A percentile compares a stretch with the other conserved stretches of the same genome.
These are phyloP conservation scores for Oryctes rhinoceros DNA, from an alignment of 1,140 invertebrate species.

Conservation along the genomic window DNA sequence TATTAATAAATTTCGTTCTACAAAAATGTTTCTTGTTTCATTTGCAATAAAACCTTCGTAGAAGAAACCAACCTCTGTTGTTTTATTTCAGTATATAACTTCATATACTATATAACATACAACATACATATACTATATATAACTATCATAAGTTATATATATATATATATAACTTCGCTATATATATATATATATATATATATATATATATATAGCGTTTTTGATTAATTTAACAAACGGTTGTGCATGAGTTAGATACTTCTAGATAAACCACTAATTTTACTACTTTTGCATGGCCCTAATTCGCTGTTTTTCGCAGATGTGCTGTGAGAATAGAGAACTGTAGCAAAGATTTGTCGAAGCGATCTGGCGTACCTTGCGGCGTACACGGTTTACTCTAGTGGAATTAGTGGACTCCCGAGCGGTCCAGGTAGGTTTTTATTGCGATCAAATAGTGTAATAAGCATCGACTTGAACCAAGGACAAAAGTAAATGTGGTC, in stretches of 20 bases:
- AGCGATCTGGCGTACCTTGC: neutral
- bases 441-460: neutral
- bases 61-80: constrained; percentile 49
- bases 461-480: neutral
- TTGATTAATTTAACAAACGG: too few relatives aligned
- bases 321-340: neutral
- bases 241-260: too few relatives aligned
- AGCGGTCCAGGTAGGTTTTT: neutral
- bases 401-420: neutral
- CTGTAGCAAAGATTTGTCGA: neutral
- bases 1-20: constrained; percentile 57
- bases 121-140: too few relatives aligned
- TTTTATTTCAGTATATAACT: constrained; percentile 41
- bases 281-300: neutral
- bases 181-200: too few relatives aligned
- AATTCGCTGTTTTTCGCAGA: constrained; percentile 2
- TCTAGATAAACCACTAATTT: too few relatives aligned
- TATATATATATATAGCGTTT: too few relatives aligned
- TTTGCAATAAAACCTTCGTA: too few relatives aligned
- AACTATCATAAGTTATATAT: too few relatives aligned
- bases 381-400: too few relatives aligned
- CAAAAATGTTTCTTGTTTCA: constrained; percentile 29
- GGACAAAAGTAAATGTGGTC: neutral
- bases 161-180: too few relatives aligned
- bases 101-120: too few relatives aligned